Evolutionary conservation across 2,113 vertebrate genomes (phyloP).

Genomic region (Sclerurus mexicanus): DNA sequence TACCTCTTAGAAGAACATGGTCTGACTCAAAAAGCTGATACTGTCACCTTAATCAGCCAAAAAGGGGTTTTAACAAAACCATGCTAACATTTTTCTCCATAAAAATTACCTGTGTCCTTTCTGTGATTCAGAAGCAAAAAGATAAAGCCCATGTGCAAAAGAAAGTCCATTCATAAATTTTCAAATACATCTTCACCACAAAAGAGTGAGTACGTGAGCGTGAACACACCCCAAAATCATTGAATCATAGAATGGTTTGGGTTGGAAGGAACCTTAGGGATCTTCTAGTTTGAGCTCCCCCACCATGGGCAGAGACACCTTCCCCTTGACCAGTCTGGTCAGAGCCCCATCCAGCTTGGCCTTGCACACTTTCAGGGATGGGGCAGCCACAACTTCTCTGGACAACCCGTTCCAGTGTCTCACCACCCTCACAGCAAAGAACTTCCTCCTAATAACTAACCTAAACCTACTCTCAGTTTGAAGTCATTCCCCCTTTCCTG

Average conservation of each 20-base stretch:
- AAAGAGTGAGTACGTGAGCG: fast-evolving
- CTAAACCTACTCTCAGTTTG: background rate
- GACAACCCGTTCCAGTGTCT: background rate
- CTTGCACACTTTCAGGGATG: background rate
- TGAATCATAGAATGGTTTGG: background rate
- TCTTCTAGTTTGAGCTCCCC: fast-evolving
- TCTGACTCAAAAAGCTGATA: background rate
- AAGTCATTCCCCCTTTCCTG: background rate
- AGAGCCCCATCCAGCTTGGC: background rate
- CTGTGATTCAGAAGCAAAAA: background rate
- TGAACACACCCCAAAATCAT: background rate
- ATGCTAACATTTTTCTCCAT: background rate
- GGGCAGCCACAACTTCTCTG: background rate
- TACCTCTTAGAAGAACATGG: background rate
- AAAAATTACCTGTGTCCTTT: background rate
- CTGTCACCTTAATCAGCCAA: background rate
- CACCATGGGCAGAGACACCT: background rate
- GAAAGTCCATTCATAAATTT: background rate
- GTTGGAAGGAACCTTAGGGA: background rate
- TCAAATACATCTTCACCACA: background rate
- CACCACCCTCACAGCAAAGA: background rate
- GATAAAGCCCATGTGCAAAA: background rate
- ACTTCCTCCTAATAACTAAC: background rate
- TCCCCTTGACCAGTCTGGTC: background rate
- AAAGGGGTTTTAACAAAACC: background rate